Conservation (phyloP, 2,113 vertebrate species). For the Burhinus oedicnemus region DNA sequence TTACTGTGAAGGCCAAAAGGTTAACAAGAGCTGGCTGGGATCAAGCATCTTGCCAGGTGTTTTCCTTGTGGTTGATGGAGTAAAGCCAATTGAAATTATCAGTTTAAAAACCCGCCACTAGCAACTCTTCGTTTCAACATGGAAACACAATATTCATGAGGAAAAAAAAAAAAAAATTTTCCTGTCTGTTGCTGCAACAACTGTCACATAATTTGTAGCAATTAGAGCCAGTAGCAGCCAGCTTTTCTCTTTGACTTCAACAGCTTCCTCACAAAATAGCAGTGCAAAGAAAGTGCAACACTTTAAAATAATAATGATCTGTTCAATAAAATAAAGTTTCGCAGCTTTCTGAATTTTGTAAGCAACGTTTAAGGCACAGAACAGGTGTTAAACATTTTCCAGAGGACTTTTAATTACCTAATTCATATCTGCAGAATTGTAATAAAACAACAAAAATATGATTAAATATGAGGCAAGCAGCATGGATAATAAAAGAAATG, state of each 20-base stretch:
- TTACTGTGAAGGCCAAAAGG: conserved; percentile 74
- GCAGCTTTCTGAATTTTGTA: neutral
- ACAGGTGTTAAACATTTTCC: conserved; percentile 44
- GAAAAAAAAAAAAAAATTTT: neutral
- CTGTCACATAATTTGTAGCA: conserved; percentile 40
- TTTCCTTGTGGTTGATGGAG: conserved; percentile 73
- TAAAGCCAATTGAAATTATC: conserved; percentile 74
- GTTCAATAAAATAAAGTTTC: conserved; percentile 23
- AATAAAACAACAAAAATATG: conserved; percentile 62
- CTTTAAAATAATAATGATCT: conserved; percentile 35
- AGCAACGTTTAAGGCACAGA: conserved; percentile 13
- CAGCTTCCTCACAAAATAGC: neutral
- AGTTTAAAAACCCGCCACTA: conserved; percentile 41
- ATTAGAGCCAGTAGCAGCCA: conserved; percentile 36
- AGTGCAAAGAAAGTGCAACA: neutral
- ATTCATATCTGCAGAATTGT: conserved; percentile 23
- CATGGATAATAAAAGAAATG: conserved; percentile 35
- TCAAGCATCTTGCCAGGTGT: conserved; percentile 74
- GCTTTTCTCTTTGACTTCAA: conserved; percentile 13
- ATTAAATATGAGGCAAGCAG: conserved; percentile 58
- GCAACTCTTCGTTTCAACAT: conserved; percentile 13
- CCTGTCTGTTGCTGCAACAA: neutral
- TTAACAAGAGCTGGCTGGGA: conserved; percentile 75
- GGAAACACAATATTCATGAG: neutral
- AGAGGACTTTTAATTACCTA: conserved; percentile 35